Conservation (phyloP, 2,888 invertebrate species). For the Congeria kusceri region DNA sequence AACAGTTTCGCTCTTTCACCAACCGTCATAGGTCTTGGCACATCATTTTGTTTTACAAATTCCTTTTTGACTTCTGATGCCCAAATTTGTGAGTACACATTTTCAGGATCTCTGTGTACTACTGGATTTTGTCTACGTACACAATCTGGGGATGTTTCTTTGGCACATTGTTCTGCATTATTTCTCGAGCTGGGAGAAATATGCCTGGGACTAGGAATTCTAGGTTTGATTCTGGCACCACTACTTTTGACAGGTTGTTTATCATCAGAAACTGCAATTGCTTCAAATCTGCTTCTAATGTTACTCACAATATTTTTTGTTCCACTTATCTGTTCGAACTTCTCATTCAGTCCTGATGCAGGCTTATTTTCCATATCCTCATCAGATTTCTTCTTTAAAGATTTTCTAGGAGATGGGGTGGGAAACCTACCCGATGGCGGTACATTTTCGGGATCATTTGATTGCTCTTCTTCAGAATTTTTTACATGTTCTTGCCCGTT, state of each 20-base stretch:
- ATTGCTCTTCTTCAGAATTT: background rate
- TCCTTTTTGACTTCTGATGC: constrained; percentile 8
- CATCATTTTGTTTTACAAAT: background rate
- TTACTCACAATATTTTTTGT: background rate
- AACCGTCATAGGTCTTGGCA: constrained; percentile 64
- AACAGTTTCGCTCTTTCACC: constrained; percentile 70
- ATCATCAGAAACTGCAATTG: background rate
- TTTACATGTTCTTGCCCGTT: background rate
- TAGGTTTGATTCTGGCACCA: constrained; percentile 27
- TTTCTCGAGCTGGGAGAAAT: constrained; percentile 22
- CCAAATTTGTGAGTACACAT: constrained; percentile 30
- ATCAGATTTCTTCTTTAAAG: background rate
- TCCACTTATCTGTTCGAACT: background rate
- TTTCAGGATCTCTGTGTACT: background rate
- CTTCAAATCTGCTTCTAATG: constrained; percentile 14
- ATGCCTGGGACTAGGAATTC: constrained; percentile 7
- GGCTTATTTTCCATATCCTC: background rate
- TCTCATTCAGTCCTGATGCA: too few species aligned
- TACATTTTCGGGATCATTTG: background rate
- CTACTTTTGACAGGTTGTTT: background rate
- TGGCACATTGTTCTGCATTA: background rate
- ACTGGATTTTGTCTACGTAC: constrained; percentile 4
- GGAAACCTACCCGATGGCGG: background rate
- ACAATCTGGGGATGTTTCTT: constrained; percentile 11
- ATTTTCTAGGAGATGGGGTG: constrained; percentile 1